Conservation (phyloP, 2,888 invertebrate species). For the Cheilosia scutellata region DNA sequence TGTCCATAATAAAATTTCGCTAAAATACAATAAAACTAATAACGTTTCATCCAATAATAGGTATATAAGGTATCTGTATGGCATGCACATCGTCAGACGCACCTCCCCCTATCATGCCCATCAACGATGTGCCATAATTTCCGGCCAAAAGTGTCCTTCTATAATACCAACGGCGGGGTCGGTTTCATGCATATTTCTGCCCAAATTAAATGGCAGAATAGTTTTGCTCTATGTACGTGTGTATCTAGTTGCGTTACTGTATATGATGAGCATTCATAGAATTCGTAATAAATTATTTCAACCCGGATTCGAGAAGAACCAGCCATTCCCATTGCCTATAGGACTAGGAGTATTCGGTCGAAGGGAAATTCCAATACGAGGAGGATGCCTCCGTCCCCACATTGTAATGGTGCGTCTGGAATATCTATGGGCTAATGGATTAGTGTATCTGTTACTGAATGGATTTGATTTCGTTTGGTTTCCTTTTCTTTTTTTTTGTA, state of each 20-base stretch:
- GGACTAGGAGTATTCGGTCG: not conserved
- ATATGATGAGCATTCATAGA: constrained; percentile 34
- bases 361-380: constrained; percentile 21
- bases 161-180: not conserved
- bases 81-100: constrained; percentile 36
- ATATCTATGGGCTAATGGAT: constrained; percentile 42
- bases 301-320: not conserved
- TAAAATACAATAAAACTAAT: constrained; percentile 66
- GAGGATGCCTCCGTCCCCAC: not conserved
- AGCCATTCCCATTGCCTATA: too few species aligned
- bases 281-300: constrained; percentile 53
- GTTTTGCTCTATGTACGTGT: not conserved
- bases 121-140: constrained; percentile 26
- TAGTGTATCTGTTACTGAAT: constrained; percentile 28
- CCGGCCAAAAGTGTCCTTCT: constrained; percentile 11
- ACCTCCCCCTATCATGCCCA: not conserved
- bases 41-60: constrained; percentile 30
- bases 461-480: constrained; percentile 18
- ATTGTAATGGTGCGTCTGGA: constrained; percentile 19
- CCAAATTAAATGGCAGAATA: constrained; percentile 50
- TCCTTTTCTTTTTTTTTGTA: not conserved
- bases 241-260: constrained; percentile 5
- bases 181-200: constrained; percentile 13
- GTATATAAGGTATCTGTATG: constrained; percentile 31
- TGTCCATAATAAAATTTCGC: constrained; percentile 64